Base-by-base conservation (phyloP, 2,797 vertebrate species). In the Liasis olivaceus region DNA sequence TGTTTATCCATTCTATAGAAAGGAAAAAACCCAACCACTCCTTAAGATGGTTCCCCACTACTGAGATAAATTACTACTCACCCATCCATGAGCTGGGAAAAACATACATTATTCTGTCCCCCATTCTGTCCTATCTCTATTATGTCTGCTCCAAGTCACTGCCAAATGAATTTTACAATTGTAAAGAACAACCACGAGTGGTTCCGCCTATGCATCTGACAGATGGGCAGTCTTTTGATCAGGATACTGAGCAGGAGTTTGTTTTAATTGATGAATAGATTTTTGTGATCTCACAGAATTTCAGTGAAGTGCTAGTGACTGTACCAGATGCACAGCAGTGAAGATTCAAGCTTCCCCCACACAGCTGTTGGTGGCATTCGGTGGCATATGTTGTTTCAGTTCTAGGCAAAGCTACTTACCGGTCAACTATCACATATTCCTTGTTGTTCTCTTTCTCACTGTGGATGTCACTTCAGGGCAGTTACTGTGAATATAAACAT, bases 201-300 rank as follows among this genome's bases (percentile, higher is more conserved):
- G 62, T 84, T 93, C 91, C 88, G 92, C 96, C 88, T 93, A 72
- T 92, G 94, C 88, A 91, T 60, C 64, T 93, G 95, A 90, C 51
- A 47, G 88, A 92, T 1, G 42, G 90, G 22, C 94, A 89, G 2
- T 90, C 95, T 62, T 96, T 64, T 93, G 85, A 95, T 93, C 88
- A 93, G 93, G 93, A 94, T 89, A 8, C 90, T 31, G 15, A 64
- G 51, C 86, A 95, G 31, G 20, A 51, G 15, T 59, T 95, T 95
- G 66, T 62, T 95, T 94, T 95, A 91, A 69, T 95, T 96, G 95
- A 94, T 90, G 87, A 11, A 1, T 89, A 84, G 88, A 95, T 72
- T 84, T 89, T 87, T 72, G 51, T 20, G 15, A 91, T 94, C 81
- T 60, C 93, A 60, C 88, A 59, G 24, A 93, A 90, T 88, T 92